Conservation (phyloP, 2,113 vertebrate species). For the Perca schrenkii region DNA sequence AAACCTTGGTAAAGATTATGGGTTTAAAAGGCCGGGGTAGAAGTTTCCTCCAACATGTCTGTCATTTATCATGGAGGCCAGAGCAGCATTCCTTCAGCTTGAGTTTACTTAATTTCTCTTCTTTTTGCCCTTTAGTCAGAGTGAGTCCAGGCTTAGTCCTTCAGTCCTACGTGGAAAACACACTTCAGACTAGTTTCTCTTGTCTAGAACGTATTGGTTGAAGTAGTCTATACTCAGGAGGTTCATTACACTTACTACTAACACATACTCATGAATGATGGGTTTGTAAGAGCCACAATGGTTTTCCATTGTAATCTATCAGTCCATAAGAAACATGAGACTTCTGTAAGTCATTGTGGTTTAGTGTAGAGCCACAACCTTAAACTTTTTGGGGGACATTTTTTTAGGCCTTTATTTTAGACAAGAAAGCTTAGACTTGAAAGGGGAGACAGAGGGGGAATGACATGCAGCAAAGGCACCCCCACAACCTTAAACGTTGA, state of each 20-base stretch:
- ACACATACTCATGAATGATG: background rate
- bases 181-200: background rate
- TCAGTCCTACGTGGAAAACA: background rate
- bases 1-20: constrained; percentile 22
- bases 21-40: constrained; percentile 4
- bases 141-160: background rate
- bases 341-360: background rate
- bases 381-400: too few relatives aligned
- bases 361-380: background rate
- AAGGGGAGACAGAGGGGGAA: too few relatives aligned
- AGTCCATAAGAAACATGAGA: background rate
- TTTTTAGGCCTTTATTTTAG: too few relatives aligned
- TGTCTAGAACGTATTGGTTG: background rate
- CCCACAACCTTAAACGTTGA: background rate
- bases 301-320: background rate
- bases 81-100: constrained; percentile 54
- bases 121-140: constrained; percentile 22
- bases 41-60: constrained; percentile 46
- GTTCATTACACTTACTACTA: too few relatives aligned
- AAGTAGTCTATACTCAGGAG: background rate
- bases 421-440: too few relatives aligned
- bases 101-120: constrained; percentile 46
- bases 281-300: background rate
- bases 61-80: constrained; percentile 45
- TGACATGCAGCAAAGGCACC: too few relatives aligned